These are phyloP conservation scores for Oncopodura yosiiana DNA, from an alignment of 1,140 invertebrate species.

Conservation along the genomic window DNA sequence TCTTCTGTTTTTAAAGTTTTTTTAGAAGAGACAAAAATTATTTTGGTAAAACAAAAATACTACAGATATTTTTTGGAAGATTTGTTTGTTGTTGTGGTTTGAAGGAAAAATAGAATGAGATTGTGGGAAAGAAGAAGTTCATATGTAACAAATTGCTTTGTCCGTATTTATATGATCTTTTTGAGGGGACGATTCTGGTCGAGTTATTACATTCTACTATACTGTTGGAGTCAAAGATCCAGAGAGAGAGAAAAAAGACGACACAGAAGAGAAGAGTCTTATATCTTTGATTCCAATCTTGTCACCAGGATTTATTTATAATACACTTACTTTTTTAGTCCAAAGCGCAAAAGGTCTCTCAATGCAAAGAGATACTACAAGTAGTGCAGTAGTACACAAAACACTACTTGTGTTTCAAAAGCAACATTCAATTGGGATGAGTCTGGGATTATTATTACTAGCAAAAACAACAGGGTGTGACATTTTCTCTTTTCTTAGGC, in stretches of 20 bases:
- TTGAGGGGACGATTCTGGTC: constrained; percentile 34
- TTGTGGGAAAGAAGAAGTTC: neutral
- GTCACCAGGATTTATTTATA: constrained; percentile 35
- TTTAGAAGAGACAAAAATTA: no score
- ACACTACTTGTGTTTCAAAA: neutral
- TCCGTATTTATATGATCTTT: constrained; percentile 33
- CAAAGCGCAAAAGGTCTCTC: neutral
- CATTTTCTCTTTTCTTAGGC: constrained; percentile 7
- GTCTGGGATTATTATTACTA: neutral
- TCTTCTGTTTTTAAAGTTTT: no score
- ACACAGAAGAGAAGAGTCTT: no score
- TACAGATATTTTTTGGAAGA: neutral
- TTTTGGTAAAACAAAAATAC: no score
- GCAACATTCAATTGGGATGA: neutral
- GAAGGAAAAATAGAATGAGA: constrained; percentile 2
- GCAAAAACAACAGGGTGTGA: neutral
- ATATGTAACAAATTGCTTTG: neutral
- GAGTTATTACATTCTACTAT: constrained; percentile 34
- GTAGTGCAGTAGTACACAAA: constrained; percentile 1
- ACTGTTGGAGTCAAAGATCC: constrained; percentile 27
- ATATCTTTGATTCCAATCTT: constrained; percentile 35
- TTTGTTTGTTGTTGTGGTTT: neutral
- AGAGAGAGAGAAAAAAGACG: constrained; percentile 30
- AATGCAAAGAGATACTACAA: no score
- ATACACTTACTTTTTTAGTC: constrained; percentile 28